phyloP scores from a whole-genome alignment of 2,888 invertebrate genomes.

The Tinea pellionella region DNA sequence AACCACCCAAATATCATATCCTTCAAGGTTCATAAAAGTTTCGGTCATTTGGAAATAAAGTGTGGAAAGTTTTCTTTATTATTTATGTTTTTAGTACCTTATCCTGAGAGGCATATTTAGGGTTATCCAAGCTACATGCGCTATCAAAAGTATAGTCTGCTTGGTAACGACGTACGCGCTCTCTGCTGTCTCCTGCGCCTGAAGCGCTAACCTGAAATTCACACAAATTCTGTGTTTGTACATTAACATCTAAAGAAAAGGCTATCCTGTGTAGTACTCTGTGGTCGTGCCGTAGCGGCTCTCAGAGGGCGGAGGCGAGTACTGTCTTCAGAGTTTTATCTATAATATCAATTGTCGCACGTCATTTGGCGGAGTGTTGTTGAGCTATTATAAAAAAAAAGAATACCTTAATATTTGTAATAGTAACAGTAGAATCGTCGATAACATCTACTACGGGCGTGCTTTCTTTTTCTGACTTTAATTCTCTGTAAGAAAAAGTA shows the following conservation, averaged over 20 bases:
- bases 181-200: conserved; percentile 76
- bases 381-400: too few relatives aligned
- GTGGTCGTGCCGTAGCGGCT: too few relatives aligned
- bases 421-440: conserved; percentile 59
- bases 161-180: conserved; percentile 70
- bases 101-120: conserved; percentile 63
- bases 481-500: conserved; percentile 37
- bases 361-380: too few relatives aligned
- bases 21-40: too few relatives aligned
- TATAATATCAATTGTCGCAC: too few relatives aligned
- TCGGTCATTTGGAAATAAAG: too few relatives aligned
- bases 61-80: too few relatives aligned
- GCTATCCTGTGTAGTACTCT: too few relatives aligned
- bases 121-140: conserved; percentile 43
- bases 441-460: conserved; percentile 50
- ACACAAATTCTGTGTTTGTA: too few relatives aligned
- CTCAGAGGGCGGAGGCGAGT: too few relatives aligned
- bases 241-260: conserved; percentile 18
- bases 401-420: conserved; percentile 71
- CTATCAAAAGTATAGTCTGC: conserved; percentile 76
- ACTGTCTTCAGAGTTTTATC: too few relatives aligned
- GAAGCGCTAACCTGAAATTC: conserved; percentile 67
- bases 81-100: conserved; percentile 31
- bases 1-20: too few relatives aligned
- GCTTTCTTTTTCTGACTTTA: conserved; percentile 47